Base-by-base conservation (phyloP, 2,888 invertebrate genomes). In the Melieria picta region DNA sequence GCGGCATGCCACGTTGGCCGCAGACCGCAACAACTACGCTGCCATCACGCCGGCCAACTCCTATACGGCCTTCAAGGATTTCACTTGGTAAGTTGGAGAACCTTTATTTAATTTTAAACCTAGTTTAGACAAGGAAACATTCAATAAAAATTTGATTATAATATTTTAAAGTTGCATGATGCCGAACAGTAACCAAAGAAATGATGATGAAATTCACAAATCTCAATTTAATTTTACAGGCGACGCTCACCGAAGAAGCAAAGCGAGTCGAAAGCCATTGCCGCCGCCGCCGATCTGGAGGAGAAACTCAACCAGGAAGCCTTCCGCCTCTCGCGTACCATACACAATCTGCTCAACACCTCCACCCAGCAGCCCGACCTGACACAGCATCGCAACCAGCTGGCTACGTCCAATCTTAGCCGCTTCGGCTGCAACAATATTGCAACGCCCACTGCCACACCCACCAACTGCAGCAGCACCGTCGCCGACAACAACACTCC, bases 251-350 rank as follows among this genome's bases (percentile, higher is more conserved):
- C 85, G 4, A 85, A 84, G 72, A 77, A 90, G 89, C 1, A 89
- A 88, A 77, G 90, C 89, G 84, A 76, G 11, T 65, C 69, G 1
- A 74, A 71, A 43, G 62, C 64, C 9, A 70, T 64, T 30, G 60
- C 55, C 58, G 72, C 72, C 89, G 79, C 88, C 89, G 84, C 88
- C 88, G 79, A 91, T 89, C 16, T 75, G 43, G 90, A 91, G 2
- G 91, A 91, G 74, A 91, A 91, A 82, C 83, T 92, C 43, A 89
- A 91, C 0, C 90, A 91, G 80, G 92, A 92, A 84, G 91, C 92
- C 2, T 91, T 90, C 78, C 88, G 91, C 69, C 86, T 92, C 73
- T 88, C 91, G 78, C 88, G 91, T 75, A 92, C 91, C 43, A 90
- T 91, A 65, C 90, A 91, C 77, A 92, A 92, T 48, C 84, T 92